Percentiles rank a stretch among this genome's conserved stretches.
Evolutionary conservation across 2,113 vertebrate genomes (phyloP).

Genomic region (Tringa solitaria): DNA sequence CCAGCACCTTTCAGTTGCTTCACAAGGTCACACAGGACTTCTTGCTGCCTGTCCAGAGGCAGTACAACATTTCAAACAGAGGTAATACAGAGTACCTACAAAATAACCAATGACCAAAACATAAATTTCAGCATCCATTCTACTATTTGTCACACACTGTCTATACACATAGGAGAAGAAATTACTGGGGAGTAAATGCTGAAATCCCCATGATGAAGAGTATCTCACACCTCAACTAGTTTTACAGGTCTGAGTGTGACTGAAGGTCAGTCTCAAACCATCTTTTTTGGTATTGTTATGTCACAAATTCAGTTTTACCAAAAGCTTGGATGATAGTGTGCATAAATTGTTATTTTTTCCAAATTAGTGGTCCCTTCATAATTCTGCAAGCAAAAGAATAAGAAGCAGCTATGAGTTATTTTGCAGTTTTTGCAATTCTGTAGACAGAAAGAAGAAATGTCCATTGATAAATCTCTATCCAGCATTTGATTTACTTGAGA

Average conservation of each 20-base stretch:
- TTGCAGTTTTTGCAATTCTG: background rate
- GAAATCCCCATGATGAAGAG: background rate
- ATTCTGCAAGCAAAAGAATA: background rate
- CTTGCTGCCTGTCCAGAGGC: background rate
- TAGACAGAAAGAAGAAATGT: background rate
- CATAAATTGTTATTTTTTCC: background rate
- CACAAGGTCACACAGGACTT: accelerated
- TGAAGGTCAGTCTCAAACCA: background rate
- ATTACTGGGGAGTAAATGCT: background rate
- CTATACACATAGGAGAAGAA: background rate
- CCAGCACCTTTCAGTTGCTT: background rate
- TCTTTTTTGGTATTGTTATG: background rate
- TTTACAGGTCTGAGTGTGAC: background rate
- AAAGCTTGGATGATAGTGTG: background rate
- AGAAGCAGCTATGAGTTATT: background rate
- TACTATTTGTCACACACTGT: background rate
- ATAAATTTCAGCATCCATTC: background rate
- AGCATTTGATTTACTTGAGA: background rate
- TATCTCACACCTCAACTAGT: background rate
- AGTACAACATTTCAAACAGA: background rate
- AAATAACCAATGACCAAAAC: background rate
- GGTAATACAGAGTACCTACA: background rate
- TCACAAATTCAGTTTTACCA: background rate
- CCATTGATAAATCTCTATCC: background rate
- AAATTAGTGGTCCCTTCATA: background rate